These are phyloP conservation scores for Schmidtea mediterranea DNA, from an alignment of 1,140 invertebrate genomes.

Conservation along the genomic window DNA sequence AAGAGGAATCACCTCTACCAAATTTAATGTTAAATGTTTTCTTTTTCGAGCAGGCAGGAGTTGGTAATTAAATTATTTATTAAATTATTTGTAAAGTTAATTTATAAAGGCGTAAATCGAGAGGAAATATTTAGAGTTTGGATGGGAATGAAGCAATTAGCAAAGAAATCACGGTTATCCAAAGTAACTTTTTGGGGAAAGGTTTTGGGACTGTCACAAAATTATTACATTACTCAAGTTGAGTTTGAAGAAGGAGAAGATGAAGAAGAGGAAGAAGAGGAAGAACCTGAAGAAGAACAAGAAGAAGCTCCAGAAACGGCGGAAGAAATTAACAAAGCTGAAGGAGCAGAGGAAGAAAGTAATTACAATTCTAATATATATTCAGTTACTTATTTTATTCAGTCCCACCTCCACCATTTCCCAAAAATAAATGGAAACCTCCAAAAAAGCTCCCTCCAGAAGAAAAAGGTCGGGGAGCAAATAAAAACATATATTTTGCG, in stretches of 20 bases:
- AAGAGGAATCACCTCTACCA: conserved; percentile 23
- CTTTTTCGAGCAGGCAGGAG: conserved; percentile 27
- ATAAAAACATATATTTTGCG: conserved; percentile 27
- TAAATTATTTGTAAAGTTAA: no score
- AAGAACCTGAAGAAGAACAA: background rate
- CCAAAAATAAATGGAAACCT: conserved; percentile 25
- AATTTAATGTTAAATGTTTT: conserved; percentile 25
- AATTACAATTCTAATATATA: no score
- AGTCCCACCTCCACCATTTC: conserved; percentile 7
- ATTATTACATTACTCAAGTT: conserved; percentile 3
- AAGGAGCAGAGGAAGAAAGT: no score
- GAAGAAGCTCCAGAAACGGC: background rate
- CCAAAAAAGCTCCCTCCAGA: conserved; percentile 20
- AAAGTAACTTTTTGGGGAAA: conserved; percentile 2
- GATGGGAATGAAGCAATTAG: background rate
- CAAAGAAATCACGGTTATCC: background rate
- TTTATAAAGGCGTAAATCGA: background rate
- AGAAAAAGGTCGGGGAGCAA: conserved; percentile 19
- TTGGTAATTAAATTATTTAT: conserved; percentile 16
- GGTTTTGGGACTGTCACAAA: background rate
- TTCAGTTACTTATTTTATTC: no score
- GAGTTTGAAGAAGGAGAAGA: conserved; percentile 5
- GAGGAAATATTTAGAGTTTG: background rate
- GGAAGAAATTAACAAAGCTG: no score
- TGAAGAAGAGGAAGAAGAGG: conserved; percentile 6